Conservation (phyloP, 2,888 invertebrate species). For the Dendrolimus houi region DNA sequence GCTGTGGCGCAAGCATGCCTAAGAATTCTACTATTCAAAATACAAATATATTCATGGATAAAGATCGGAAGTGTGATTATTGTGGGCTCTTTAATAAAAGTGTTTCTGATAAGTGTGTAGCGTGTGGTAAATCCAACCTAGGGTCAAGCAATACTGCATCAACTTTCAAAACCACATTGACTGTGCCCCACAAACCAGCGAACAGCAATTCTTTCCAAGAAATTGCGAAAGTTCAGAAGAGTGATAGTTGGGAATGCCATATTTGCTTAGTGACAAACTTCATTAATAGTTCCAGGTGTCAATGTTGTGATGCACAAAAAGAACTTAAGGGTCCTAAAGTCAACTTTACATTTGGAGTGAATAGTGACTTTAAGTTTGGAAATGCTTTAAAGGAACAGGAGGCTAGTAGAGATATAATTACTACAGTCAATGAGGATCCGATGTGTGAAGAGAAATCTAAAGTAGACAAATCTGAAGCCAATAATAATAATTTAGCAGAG, state of each 20-base stretch:
- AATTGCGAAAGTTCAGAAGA: not conserved
- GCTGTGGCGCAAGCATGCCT: constrained; percentile 32
- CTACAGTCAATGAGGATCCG: constrained; percentile 3
- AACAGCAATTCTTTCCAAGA: constrained; percentile 8
- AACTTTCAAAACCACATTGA: not conserved
- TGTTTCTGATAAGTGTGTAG: constrained; percentile 34
- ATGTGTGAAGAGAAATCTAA: constrained; percentile 7
- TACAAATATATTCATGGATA: constrained; percentile 3
- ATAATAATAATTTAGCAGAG: constrained; percentile 46
- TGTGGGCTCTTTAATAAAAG: constrained; percentile 43
- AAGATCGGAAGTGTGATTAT: constrained; percentile 29
- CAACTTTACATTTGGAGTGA: not conserved
- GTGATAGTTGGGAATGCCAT: not conserved
- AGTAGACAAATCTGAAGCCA: constrained; percentile 40
- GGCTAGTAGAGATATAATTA: constrained; percentile 14
- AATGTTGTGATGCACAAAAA: constrained; percentile 44
- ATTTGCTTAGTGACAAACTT: constrained; percentile 48
- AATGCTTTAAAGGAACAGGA: not conserved
- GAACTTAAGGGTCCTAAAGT: constrained; percentile 6
- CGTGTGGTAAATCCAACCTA: constrained; percentile 34
- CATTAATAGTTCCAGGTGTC: constrained; percentile 32
- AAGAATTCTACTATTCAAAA: constrained; percentile 4
- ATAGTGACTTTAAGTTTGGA: constrained; percentile 10
- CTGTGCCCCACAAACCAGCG: not conserved
- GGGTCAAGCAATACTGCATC: constrained; percentile 7